These are phyloP conservation scores for Chymomyza amoena DNA, from an alignment of 2,888 invertebrate genomes.

Conservation along the genomic window DNA sequence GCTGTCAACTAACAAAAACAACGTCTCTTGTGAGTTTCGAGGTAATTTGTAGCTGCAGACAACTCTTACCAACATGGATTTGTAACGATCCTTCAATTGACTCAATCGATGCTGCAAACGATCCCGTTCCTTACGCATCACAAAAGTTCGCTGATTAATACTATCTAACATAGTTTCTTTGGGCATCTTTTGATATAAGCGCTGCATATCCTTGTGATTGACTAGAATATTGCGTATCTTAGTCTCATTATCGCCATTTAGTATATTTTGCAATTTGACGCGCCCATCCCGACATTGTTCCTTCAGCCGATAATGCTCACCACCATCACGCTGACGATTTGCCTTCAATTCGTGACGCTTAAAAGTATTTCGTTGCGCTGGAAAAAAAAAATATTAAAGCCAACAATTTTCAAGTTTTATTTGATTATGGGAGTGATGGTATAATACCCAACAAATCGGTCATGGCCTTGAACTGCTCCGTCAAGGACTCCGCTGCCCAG, in stretches of 20 bases:
- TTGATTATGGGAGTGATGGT: too few relatives aligned
- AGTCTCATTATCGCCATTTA: slow-evolving; percentile 63
- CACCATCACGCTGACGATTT: slow-evolving; percentile 54
- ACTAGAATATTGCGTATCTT: slow-evolving; percentile 73
- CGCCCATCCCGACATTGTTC: slow-evolving; percentile 74
- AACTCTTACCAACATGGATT: slow-evolving; percentile 60
- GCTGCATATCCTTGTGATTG: slow-evolving; percentile 75
- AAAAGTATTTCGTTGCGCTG: slow-evolving; percentile 67
- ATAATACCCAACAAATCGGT: slow-evolving; percentile 69
- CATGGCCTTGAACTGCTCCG: slow-evolving; percentile 74
- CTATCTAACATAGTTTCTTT: slow-evolving; percentile 74
- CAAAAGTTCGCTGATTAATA: slow-evolving; percentile 77
- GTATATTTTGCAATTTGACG: slow-evolving; percentile 65
- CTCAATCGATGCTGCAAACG: slow-evolving; percentile 66
- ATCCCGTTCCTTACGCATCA: slow-evolving; percentile 76
- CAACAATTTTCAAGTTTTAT: too few relatives aligned
- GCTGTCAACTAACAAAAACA: slow-evolving; percentile 57
- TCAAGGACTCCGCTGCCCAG: slow-evolving; percentile 73
- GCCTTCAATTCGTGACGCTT: slow-evolving; percentile 65
- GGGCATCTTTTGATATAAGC: slow-evolving; percentile 76
- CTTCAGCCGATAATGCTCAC: slow-evolving; percentile 60
- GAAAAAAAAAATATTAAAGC: too few relatives aligned
- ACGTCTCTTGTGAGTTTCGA: too few relatives aligned
- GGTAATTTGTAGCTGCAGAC: not conserved
- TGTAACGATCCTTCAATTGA: slow-evolving; percentile 62